Evolutionary conservation across 2,888 invertebrate species (phyloP).

Genomic region (Eudasyphora cyanicolor): DNA sequence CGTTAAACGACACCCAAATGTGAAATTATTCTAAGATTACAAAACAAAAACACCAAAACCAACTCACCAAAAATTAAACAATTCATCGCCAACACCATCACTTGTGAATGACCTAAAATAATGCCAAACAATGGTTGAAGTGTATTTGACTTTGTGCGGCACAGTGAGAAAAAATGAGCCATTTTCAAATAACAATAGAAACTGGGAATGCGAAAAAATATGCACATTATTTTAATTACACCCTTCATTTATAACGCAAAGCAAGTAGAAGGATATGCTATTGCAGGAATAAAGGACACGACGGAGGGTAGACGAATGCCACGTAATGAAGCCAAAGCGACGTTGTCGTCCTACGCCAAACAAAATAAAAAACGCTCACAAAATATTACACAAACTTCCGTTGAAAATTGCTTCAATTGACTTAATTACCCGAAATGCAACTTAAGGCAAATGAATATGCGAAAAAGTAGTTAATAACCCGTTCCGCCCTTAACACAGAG

Average conservation of each 20-base stretch:
- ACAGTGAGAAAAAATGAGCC: slow-evolving; percentile 8
- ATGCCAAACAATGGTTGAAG: slow-evolving; percentile 12
- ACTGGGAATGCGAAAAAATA: slow-evolving; percentile 16
- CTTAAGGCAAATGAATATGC: slow-evolving; percentile 56
- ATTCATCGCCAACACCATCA: not conserved
- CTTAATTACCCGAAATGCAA: slow-evolving; percentile 61
- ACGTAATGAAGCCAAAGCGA: not conserved
- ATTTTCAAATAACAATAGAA: slow-evolving; percentile 31
- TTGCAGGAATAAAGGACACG: not conserved
- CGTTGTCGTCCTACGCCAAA: not conserved
- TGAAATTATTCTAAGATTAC: slow-evolving; percentile 14
- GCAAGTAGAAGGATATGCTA: not conserved
- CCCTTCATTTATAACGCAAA: slow-evolving; percentile 16
- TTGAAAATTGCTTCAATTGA: slow-evolving; percentile 57
- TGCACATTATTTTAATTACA: slow-evolving; percentile 39
- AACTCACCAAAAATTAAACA: slow-evolving; percentile 3
- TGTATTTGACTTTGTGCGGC: slow-evolving; percentile 21
- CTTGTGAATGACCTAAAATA: slow-evolving; percentile 12
- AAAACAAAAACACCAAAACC: not conserved
- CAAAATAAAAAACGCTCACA: not conserved
- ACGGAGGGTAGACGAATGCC: not conserved
- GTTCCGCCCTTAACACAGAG: not conserved
- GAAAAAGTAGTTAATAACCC: slow-evolving; percentile 57
- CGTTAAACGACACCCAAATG: not conserved
- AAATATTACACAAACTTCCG: slow-evolving; percentile 39